Percentiles rank a stretch among this genome's conserved stretches.
phyloP scores from a whole-genome alignment of 1,140 invertebrate genomes.

The Octopus sinensis region DNA sequence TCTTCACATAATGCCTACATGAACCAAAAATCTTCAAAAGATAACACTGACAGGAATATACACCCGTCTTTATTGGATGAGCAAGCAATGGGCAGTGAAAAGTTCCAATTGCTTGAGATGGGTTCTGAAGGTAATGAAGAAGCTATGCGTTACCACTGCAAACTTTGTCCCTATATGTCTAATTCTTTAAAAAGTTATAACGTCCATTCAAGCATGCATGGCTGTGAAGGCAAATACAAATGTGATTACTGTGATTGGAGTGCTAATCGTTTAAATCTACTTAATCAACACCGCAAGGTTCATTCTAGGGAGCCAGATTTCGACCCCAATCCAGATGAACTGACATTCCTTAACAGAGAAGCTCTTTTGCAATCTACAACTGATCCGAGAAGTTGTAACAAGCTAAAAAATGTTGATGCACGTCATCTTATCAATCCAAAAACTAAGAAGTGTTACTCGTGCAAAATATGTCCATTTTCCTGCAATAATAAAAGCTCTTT shows the following conservation, averaged over 20 bases:
- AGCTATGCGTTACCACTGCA: conserved; percentile 36
- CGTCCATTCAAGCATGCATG: conserved; percentile 47
- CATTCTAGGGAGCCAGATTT: conserved; percentile 38
- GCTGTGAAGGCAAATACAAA: conserved; percentile 40
- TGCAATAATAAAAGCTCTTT: conserved; percentile 44
- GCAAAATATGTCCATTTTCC: conserved; percentile 48
- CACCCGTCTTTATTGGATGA: not conserved
- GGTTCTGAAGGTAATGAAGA: conserved; percentile 21
- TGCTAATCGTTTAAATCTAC: conserved; percentile 40
- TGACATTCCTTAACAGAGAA: conserved; percentile 44
- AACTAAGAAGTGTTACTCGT: conserved; percentile 38
- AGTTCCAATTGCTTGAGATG: too few relatives aligned
- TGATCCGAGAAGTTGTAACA: not conserved
- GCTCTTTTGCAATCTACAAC: conserved; percentile 35
- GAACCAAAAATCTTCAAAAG: not conserved
- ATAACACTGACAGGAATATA: not conserved
- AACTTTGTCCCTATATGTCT: conserved; percentile 44
- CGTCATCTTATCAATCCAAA: conserved; percentile 29
- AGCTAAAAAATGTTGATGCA: not conserved
- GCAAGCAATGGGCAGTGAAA: not conserved
- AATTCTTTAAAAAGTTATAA: conserved; percentile 40
- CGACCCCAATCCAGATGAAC: conserved; percentile 37
- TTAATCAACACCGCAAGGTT: conserved; percentile 48
- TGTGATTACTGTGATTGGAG: conserved; percentile 54
- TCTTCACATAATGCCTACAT: not conserved